Conservation (phyloP, 1,140 invertebrate genomes). For the Microplitis demolitor region DNA sequence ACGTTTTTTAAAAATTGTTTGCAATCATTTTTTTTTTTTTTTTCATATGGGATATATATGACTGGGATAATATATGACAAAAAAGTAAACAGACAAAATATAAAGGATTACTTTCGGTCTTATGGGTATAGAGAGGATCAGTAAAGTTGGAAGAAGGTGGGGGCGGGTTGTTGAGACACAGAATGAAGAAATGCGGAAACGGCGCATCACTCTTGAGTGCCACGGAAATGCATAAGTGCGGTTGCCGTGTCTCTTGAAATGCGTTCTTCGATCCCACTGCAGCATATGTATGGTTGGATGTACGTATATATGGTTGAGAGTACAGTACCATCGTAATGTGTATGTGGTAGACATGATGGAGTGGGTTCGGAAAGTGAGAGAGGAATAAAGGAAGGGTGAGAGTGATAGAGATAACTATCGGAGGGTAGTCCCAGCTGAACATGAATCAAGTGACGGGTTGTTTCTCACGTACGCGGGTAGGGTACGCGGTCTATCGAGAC, state of each 20-base stretch:
- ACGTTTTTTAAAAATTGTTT: no score
- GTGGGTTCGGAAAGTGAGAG: background rate
- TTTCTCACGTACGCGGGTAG: conserved; percentile 30
- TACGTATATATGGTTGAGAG: background rate
- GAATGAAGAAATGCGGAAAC: conserved; percentile 17
- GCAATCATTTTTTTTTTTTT: no score
- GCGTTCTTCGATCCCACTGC: conserved; percentile 6
- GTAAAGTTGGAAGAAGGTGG: no score
- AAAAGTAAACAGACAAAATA: no score
- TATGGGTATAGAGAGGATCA: no score
- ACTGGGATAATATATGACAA: no score
- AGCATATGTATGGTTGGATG: background rate
- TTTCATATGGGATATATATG: no score
- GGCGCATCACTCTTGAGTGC: conserved; percentile 9
- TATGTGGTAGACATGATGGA: no score
- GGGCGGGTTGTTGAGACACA: background rate
- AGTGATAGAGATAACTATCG: background rate
- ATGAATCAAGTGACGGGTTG: conserved; percentile 30
- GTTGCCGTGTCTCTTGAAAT: conserved; percentile 5
- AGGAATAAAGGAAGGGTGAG: conserved; percentile 8
- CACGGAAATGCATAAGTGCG: conserved; percentile 16
- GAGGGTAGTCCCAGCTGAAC: conserved; percentile 17
- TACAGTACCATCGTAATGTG: no score
- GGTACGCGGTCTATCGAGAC: conserved; percentile 32
- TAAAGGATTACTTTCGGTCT: no score